phyloP scores from a whole-genome alignment of 2,888 invertebrate species.

The Caenorhabditis sulstoni region DNA sequence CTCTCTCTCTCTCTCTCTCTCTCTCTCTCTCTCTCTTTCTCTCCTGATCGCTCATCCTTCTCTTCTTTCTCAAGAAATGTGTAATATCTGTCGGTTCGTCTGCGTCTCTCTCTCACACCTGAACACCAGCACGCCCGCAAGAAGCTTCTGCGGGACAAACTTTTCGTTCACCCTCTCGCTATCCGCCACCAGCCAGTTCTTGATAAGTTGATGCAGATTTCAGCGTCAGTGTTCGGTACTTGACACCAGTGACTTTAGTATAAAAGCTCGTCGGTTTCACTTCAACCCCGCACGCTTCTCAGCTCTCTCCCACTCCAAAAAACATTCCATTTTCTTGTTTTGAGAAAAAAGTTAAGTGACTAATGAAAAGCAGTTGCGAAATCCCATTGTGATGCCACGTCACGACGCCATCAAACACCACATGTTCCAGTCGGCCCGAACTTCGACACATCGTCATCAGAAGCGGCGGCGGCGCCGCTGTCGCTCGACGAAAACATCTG shows the following conservation, averaged over 20 bases:
- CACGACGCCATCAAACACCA: constrained; percentile 35
- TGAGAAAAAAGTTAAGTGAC: no score
- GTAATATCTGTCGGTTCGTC: constrained; percentile 46
- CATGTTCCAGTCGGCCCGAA: constrained; percentile 25
- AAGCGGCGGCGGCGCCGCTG: neutral
- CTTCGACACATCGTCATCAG: constrained; percentile 18
- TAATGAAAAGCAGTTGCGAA: neutral
- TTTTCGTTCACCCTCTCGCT: constrained; percentile 21
- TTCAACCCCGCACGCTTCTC: neutral
- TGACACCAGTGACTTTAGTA: constrained; percentile 12
- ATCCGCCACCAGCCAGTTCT: constrained; percentile 29
- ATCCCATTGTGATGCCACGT: neutral
- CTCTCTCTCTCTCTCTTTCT: constrained; percentile 1
- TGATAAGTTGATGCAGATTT: constrained; percentile 39
- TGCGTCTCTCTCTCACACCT: constrained; percentile 42
- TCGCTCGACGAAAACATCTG: constrained; percentile 43
- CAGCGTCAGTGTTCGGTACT: constrained; percentile 22
- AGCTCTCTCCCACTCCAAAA: neutral
- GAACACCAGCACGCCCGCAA: constrained; percentile 50
- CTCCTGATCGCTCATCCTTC: neutral
- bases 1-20: neutral
- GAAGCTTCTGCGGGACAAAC: constrained; percentile 43
- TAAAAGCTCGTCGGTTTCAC: neutral
- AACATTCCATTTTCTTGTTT: neutral
- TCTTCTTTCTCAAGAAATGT: constrained; percentile 28